These are phyloP conservation scores for Furcifer pardalis DNA, from an alignment of 2,797 vertebrate species.

Conservation along the genomic window DNA sequence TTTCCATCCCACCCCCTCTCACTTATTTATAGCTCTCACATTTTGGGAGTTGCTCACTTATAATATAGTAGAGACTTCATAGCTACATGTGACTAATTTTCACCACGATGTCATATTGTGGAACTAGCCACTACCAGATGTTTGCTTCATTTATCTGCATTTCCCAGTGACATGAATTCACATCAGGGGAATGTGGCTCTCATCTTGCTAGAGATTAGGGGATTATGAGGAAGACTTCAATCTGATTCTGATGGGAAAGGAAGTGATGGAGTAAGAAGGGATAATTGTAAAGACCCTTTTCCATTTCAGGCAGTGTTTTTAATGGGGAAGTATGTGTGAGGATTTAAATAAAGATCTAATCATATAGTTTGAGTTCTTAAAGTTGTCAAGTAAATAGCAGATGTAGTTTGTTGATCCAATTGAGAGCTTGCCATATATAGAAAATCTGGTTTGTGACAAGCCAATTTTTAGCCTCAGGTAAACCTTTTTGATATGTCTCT, in stretches of 20 bases:
- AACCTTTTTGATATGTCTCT: too few species aligned
- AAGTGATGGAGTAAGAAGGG: not conserved
- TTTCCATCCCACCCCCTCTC: not conserved
- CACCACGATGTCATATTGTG: not conserved
- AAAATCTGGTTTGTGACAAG: not conserved
- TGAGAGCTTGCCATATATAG: not conserved
- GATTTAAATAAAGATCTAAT: not conserved
- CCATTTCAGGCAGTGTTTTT: not conserved
- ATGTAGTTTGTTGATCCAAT: not conserved
- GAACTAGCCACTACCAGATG: not conserved
- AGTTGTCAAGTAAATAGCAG: not conserved
- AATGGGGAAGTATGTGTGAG: not conserved
- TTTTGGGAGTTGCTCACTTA: not conserved
- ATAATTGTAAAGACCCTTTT: not conserved
- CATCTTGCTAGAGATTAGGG: not conserved
- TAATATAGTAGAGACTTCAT: not conserved
- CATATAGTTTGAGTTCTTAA: not conserved
- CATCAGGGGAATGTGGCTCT: not conserved
- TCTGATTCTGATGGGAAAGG: not conserved
- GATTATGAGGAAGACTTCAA: not conserved
- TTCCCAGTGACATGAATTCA: not conserved
- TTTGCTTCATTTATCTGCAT: not conserved
- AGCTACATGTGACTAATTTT: not conserved
- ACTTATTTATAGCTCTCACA: not conserved
- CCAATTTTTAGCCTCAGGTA: not conserved